Evolutionary conservation across 2,113 vertebrate genomes (phyloP).

Genomic region (Lasiurus cinereus): DNA sequence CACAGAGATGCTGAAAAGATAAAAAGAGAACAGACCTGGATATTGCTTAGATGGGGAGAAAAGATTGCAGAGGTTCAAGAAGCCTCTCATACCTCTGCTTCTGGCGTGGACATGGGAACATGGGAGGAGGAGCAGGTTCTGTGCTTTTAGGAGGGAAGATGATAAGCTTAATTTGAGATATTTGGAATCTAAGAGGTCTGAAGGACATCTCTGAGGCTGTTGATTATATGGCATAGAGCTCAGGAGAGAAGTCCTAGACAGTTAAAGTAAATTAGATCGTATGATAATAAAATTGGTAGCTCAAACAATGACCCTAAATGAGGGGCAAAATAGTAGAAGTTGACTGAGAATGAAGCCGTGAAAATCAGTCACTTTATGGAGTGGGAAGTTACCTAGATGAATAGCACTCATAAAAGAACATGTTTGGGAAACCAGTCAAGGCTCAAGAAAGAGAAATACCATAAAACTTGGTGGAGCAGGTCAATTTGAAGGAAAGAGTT

Average conservation of each 20-base stretch:
- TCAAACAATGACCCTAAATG: not conserved
- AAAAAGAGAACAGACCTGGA: not conserved
- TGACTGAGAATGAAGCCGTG: not conserved
- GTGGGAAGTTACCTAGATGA: not conserved
- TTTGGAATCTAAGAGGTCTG: not conserved
- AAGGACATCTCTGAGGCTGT: not conserved
- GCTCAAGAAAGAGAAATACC: not conserved
- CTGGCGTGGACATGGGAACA: not conserved
- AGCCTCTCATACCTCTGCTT: not conserved
- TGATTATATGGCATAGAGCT: not conserved
- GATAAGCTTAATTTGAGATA: not conserved
- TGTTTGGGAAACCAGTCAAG: not conserved
- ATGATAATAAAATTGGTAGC: not conserved
- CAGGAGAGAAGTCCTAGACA: not conserved
- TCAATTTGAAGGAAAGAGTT: not conserved
- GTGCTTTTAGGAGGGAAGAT: not conserved
- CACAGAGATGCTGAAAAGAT: not conserved
- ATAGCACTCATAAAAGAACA: not conserved
- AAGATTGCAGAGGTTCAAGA: not conserved
- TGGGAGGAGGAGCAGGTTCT: not conserved
- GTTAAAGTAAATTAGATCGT: not conserved
- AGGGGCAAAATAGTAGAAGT: not conserved
- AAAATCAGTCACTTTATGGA: not conserved
- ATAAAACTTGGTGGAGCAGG: not conserved
- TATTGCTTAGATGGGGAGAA: not conserved